These are phyloP conservation scores for Neotoma lepida DNA, from an alignment of 2,113 vertebrate genomes.

Conservation along the genomic window DNA sequence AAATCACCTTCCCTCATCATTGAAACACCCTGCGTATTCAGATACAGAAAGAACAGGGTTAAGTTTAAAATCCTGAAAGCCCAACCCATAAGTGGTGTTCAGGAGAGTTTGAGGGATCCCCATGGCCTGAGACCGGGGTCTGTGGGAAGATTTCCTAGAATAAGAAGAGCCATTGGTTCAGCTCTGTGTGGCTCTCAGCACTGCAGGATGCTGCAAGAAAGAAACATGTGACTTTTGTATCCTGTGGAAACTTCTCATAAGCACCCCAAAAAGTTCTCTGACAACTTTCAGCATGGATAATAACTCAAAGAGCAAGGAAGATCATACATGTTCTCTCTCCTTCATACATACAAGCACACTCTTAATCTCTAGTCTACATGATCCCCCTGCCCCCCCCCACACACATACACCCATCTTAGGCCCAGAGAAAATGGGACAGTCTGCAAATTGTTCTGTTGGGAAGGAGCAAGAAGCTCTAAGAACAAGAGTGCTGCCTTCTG, in stretches of 20 bases:
- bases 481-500: slow-evolving; percentile 73
- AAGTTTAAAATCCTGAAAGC: slow-evolving; percentile 68
- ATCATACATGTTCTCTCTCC: neutral
- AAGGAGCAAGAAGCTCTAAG: slow-evolving; percentile 59
- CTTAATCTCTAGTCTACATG: neutral
- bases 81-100: neutral
- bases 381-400: neutral
- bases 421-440: slow-evolving; percentile 43
- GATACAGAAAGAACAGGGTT: slow-evolving; percentile 75
- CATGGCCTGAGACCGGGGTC: neutral
- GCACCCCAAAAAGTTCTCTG: neutral
- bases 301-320: neutral
- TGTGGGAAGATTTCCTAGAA: neutral
- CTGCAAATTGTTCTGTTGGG: slow-evolving; percentile 42
- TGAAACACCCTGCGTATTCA: slow-evolving; percentile 68
- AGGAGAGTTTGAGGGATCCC: neutral
- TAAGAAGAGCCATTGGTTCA: neutral
- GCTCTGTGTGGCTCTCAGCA: neutral
- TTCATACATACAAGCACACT: neutral
- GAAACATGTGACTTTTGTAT: neutral
- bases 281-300: neutral
- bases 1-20: slow-evolving; percentile 83
- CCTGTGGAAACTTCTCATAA: neutral
- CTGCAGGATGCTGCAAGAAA: neutral
- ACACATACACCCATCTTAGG: neutral